phyloP scores from a whole-genome alignment of 1,140 invertebrate genomes.

The Megalopta genalis region DNA sequence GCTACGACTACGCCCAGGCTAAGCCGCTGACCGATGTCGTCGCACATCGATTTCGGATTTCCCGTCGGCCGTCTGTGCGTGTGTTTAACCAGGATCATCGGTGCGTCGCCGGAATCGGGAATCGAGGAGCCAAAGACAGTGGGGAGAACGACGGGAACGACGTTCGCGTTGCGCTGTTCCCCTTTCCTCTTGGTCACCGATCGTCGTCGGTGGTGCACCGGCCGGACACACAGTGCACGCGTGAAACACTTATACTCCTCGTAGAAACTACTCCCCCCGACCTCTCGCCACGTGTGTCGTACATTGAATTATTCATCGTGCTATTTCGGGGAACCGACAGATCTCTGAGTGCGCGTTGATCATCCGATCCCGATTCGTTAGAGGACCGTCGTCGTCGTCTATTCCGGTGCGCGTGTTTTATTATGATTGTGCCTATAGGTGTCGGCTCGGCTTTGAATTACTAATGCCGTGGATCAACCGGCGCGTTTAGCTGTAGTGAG shows the following conservation, averaged over 20 bases:
- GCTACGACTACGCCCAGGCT: slow-evolving; percentile 39
- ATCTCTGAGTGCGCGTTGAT: neutral
- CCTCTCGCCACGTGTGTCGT: neutral
- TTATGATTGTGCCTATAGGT: slow-evolving; percentile 39
- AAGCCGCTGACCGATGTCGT: slow-evolving; percentile 46
- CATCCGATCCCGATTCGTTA: too few relatives aligned
- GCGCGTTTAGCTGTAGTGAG: slow-evolving; percentile 39
- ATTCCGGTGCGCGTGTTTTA: slow-evolving; percentile 29
- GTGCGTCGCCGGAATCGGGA: slow-evolving; percentile 28
- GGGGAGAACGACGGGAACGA: neutral
- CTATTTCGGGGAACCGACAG: neutral
- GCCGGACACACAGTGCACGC: too few relatives aligned
- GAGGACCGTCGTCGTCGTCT: too few relatives aligned
- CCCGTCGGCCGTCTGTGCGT: neutral
- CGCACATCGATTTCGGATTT: slow-evolving; percentile 54
- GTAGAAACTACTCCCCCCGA: too few relatives aligned
- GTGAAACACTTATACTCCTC: too few relatives aligned
- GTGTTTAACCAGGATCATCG: neutral
- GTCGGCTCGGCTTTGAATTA: slow-evolving; percentile 39
- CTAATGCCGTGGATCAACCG: slow-evolving; percentile 43
- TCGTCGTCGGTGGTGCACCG: too few relatives aligned
- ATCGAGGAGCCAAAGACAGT: slow-evolving; percentile 24
- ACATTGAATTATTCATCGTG: slow-evolving; percentile 23
- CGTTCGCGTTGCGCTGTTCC: neutral
- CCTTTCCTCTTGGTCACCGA: slow-evolving; percentile 6